Percentiles rank a stretch among this genome's conserved stretches.
phyloP scores from a whole-genome alignment of 2,888 invertebrate species.

The Fragum whitleyi region DNA sequence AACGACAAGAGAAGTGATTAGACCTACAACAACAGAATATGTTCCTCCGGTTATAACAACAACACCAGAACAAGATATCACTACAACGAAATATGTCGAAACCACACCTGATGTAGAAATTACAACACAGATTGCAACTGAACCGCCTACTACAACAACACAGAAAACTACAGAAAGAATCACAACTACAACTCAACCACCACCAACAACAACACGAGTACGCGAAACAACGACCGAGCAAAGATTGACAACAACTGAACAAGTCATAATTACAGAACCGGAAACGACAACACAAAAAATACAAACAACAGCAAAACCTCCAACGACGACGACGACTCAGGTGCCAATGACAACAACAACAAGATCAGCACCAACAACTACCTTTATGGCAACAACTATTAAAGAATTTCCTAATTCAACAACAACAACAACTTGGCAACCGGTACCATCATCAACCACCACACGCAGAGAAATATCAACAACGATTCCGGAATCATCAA shows the following conservation, averaged over 20 bases:
- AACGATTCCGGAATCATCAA: background rate
- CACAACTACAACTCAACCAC: conserved; percentile 42
- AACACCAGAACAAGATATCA: conserved; percentile 13
- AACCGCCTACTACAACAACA: conserved; percentile 43
- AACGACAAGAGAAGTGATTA: background rate
- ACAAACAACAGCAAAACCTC: conserved; percentile 2
- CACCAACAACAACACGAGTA: conserved; percentile 26
- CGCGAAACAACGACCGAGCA: background rate
- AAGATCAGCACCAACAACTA: background rate
- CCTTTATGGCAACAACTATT: background rate
- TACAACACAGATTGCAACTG: conserved; percentile 17
- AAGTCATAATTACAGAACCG: conserved; percentile 5
- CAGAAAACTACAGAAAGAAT: background rate
- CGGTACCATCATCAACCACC: background rate
- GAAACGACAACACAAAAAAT: background rate
- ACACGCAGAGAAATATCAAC: background rate
- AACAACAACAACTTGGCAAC: background rate
- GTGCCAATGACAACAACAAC: background rate
- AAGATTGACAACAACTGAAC: conserved; percentile 19
- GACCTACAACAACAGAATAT: background rate
- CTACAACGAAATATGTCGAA: conserved; percentile 4
- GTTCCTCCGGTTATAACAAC: conserved; percentile 18
- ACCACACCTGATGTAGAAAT: conserved; percentile 19
- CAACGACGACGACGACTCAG: conserved; percentile 7
- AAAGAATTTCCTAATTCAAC: background rate